phyloP scores from a whole-genome alignment of 2,888 invertebrate species.

The Plebejus melissa region DNA sequence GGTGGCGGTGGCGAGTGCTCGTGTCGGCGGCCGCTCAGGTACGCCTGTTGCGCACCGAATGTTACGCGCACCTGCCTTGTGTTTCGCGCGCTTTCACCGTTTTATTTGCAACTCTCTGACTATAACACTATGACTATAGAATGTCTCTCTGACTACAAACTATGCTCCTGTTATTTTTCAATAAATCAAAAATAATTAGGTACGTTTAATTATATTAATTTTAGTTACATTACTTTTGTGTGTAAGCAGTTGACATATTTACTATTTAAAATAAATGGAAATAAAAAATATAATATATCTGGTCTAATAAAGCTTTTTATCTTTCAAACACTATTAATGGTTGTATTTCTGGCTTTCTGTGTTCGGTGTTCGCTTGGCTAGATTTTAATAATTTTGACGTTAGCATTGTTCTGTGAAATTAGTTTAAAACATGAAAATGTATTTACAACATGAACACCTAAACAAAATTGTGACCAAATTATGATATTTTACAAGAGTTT shows the following conservation, averaged over 20 bases:
- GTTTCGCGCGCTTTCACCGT: constrained; percentile 41
- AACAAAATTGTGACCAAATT: neutral
- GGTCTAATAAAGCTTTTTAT: neutral
- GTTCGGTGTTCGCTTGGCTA: neutral
- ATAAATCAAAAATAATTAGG: neutral
- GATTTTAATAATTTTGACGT: neutral
- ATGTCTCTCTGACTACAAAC: neutral
- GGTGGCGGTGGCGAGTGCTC: constrained; percentile 58
- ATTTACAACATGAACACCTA: too few species aligned
- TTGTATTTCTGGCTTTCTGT: constrained; percentile 3
- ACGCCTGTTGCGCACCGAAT: constrained; percentile 74
- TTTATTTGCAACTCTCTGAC: constrained; percentile 28
- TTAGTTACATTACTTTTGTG: neutral
- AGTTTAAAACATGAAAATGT: neutral
- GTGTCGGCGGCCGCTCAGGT: constrained; percentile 61
- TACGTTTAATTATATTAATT: neutral
- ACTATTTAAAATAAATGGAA: neutral
- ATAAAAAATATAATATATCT: neutral
- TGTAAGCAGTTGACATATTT: neutral
- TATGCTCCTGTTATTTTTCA: neutral
- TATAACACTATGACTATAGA: constrained; percentile 1
- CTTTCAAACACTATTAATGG: neutral
- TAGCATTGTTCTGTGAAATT: neutral
- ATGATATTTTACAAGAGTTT: neutral
- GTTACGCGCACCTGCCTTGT: constrained; percentile 45